Base-by-base conservation (phyloP, 92 coral and sea anemone species). In the Phenganax marumi region DNA sequence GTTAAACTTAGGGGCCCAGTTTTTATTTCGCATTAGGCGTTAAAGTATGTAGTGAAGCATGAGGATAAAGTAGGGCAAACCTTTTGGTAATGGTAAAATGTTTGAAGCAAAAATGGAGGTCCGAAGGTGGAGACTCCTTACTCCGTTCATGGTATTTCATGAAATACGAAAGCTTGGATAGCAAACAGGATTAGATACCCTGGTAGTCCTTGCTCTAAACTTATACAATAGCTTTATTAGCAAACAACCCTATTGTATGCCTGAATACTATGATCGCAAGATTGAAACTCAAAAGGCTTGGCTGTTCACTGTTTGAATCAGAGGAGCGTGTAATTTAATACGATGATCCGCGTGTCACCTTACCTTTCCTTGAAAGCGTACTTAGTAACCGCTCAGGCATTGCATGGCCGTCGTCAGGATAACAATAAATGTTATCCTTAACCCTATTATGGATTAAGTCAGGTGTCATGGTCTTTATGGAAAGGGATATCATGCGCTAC, bases 401-500 rank as follows among this genome's bases (percentile, higher is more conserved):
- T 92, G 97, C 93, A 92, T 92, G 93, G 97, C 97, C 97, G 97
- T 92, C 97, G 93, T 92, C 92, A 92, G 92, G 89, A 86, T 88
- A 88, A 87, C 91, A 90, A 74, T 92, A 69, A 89, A 87, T 86
- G 89, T 58, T 88, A 86, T 81, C 87, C 90, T 86, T 86, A 84
- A 89, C 91, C 86, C 84, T 90, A 91, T 88, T 84, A 84, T 76
- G 97, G 90, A 90, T 89, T 89, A 92, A 92, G 97, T 92, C 97
- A 88, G 97, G 97, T 92, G 87, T 90, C 80, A 92, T 92, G 91
- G 84, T 90, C 97, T 90, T 81, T 69, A 92, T 90, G 91, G 79
- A 80, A 82, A 83, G 97, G 97, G 97, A 88, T 88, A 87, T 73
- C 80, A 90, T 88, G 97, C 93, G 93, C 93, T 92, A 92, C 97